These are phyloP conservation scores for Machimus atricapillus DNA, from an alignment of 2,888 invertebrate genomes.

Conservation along the genomic window DNA sequence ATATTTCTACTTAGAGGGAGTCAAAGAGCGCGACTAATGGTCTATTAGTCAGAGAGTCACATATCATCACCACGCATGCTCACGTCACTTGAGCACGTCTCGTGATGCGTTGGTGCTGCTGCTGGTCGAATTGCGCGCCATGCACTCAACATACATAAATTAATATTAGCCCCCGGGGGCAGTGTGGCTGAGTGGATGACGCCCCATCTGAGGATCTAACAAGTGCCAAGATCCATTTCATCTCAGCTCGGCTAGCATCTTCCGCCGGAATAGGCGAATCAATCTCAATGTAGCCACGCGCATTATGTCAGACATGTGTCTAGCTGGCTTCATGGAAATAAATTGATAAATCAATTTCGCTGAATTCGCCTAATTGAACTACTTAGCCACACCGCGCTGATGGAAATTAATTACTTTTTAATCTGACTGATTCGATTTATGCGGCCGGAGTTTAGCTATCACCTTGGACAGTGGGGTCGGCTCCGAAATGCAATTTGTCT, in stretches of 20 bases:
- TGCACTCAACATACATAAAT: background rate
- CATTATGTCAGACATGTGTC: conserved; percentile 44
- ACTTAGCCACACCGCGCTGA: conserved; percentile 9
- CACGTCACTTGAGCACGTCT: conserved; percentile 27
- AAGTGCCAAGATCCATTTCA: background rate
- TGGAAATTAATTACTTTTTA: conserved; percentile 37
- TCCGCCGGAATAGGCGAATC: conserved; percentile 48
- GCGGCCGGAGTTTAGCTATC: background rate
- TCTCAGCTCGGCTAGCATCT: conserved; percentile 25
- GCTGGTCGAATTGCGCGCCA: background rate
- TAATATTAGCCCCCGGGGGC: background rate
- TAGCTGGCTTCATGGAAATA: conserved; percentile 40
- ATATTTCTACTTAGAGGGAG: conserved; percentile 41
- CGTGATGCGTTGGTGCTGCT: background rate
- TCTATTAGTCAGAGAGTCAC: conserved; percentile 45
- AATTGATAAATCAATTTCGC: conserved; percentile 47
- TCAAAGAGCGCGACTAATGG: conserved; percentile 45
- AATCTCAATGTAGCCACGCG: conserved; percentile 47
- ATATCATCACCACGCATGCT: conserved; percentile 38
- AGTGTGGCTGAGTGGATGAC: background rate
- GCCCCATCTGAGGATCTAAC: background rate
- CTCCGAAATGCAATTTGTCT: conserved; percentile 46
- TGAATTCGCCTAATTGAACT: conserved; percentile 39
- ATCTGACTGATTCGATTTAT: conserved; percentile 23
- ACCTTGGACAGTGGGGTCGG: background rate